Conservation (phyloP, 2,888 invertebrate genomes). For the Halocaridina rubra region DNA sequence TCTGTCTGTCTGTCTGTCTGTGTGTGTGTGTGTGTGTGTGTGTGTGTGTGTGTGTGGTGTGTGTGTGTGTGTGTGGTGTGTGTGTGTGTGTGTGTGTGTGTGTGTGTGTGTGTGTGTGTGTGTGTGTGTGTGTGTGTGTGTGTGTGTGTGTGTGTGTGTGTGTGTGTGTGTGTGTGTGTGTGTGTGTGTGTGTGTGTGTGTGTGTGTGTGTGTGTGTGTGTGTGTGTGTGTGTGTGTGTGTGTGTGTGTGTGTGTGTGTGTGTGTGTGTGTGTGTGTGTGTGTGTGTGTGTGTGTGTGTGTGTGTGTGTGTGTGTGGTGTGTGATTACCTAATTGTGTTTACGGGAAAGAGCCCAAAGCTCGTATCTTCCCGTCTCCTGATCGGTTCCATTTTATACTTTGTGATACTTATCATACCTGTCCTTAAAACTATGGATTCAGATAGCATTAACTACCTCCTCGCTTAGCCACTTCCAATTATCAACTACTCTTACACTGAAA, state of each 20-base stretch:
- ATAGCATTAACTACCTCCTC: too few relatives aligned
- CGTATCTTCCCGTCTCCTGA: too few relatives aligned
- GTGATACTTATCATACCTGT: too few relatives aligned
- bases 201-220: slow-evolving; percentile 5
- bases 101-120: neutral
- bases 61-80: too few relatives aligned
- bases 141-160: slow-evolving; percentile 9
- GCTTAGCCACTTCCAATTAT: too few relatives aligned
- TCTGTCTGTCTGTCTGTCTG: neutral
- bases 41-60: too few relatives aligned
- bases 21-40: neutral
- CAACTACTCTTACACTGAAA: too few relatives aligned
- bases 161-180: neutral
- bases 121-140: slow-evolving; percentile 5
- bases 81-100: neutral
- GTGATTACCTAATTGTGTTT: too few relatives aligned
- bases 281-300: slow-evolving; percentile 15
- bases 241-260: slow-evolving; percentile 14
- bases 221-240: slow-evolving; percentile 9
- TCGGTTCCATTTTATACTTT: too few relatives aligned
- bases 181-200: slow-evolving; percentile 11
- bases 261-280: slow-evolving; percentile 15
- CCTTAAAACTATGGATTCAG: too few relatives aligned
- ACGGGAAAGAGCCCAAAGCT: too few relatives aligned
- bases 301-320: too few relatives aligned